A percentile compares a stretch with the other conserved stretches of the same genome.
phyloP scores from a whole-genome alignment of 2,797 vertebrate genomes.

The Xenentodon cancila region DNA sequence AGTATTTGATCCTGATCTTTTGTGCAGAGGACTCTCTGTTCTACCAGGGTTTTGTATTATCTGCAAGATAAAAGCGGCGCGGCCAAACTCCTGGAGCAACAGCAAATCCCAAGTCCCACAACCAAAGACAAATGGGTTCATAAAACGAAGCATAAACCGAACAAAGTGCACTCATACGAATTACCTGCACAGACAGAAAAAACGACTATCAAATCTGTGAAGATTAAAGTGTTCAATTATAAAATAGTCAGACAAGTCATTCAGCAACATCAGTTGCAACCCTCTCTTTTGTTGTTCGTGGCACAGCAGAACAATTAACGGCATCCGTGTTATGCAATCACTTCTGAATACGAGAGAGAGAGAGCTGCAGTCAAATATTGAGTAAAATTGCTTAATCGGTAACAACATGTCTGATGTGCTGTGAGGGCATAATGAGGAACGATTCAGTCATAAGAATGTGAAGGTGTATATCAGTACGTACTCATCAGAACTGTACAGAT shows the following conservation, averaged over 20 bases:
- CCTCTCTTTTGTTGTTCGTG: not conserved
- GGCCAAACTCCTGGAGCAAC: too few species aligned
- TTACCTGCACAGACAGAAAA: constrained; percentile 20
- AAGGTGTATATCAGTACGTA: not conserved
- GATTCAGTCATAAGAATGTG: not conserved
- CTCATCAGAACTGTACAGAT: too few species aligned
- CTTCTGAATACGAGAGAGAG: constrained; percentile 20
- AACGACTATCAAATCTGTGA: not conserved
- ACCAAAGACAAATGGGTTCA: constrained; percentile 36
- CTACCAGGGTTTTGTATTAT: constrained; percentile 31
- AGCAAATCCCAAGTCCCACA: constrained; percentile 9
- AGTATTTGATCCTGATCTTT: not conserved
- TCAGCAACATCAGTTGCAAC: constrained; percentile 12
- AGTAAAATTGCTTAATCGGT: constrained; percentile 36
- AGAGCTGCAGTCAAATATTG: constrained; percentile 33
- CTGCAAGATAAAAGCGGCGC: not conserved
- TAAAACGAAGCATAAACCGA: constrained; percentile 44
- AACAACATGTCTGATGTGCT: constrained; percentile 31
- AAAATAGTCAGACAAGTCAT: constrained; percentile 12
- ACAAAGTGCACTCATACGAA: constrained; percentile 17
- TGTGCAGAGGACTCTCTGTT: constrained; percentile 11
- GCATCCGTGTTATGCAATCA: constrained; percentile 46
- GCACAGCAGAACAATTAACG: constrained; percentile 19
- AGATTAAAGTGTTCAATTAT: constrained; percentile 20
- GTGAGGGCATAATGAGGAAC: constrained; percentile 1